Conservation (phyloP, 2,888 invertebrate genomes). For the Cheilosia soror region DNA sequence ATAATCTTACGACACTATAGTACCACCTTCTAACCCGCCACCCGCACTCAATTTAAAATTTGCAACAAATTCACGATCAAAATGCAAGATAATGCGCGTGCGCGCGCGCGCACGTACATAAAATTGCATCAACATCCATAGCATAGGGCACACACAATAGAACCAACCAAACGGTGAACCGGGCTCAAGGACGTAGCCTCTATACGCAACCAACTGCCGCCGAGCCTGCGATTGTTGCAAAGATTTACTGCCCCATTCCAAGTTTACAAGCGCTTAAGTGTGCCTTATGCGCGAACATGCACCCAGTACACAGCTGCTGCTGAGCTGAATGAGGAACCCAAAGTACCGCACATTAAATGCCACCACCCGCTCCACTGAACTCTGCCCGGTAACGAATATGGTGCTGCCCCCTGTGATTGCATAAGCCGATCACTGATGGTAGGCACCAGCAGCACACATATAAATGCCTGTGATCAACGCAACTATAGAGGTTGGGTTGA, state of each 20-base stretch:
- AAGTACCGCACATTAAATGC: slow-evolving; percentile 54
- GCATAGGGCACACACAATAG: slow-evolving; percentile 56
- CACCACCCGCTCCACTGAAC: slow-evolving; percentile 75
- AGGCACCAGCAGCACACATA: slow-evolving; percentile 10
- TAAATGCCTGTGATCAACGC: slow-evolving; percentile 58
- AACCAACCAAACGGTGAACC: slow-evolving; percentile 39
- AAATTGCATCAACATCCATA: slow-evolving; percentile 66
- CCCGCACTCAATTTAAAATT: slow-evolving; percentile 70
- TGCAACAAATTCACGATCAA: slow-evolving; percentile 75
- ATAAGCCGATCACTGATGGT: slow-evolving; percentile 39
- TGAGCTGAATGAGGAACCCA: slow-evolving; percentile 55
- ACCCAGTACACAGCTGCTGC: slow-evolving; percentile 52
- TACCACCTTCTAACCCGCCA: slow-evolving; percentile 8
- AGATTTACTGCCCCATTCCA: slow-evolving; percentile 61
- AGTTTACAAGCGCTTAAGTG: slow-evolving; percentile 59
- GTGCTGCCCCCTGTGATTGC: slow-evolving; percentile 56
- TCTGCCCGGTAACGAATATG: slow-evolving; percentile 66
- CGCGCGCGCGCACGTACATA: slow-evolving; percentile 32
- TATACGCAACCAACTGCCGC: slow-evolving; percentile 49
- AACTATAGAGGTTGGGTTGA: slow-evolving; percentile 68
- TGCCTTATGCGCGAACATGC: slow-evolving; percentile 69
- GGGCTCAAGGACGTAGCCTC: slow-evolving; percentile 73
- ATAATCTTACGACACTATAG: slow-evolving; percentile 43
- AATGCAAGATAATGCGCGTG: slow-evolving; percentile 59
- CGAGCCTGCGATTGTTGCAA: slow-evolving; percentile 65